These are phyloP conservation scores for Passer montanus DNA, from an alignment of 2,113 vertebrate genomes.

Conservation along the genomic window DNA sequence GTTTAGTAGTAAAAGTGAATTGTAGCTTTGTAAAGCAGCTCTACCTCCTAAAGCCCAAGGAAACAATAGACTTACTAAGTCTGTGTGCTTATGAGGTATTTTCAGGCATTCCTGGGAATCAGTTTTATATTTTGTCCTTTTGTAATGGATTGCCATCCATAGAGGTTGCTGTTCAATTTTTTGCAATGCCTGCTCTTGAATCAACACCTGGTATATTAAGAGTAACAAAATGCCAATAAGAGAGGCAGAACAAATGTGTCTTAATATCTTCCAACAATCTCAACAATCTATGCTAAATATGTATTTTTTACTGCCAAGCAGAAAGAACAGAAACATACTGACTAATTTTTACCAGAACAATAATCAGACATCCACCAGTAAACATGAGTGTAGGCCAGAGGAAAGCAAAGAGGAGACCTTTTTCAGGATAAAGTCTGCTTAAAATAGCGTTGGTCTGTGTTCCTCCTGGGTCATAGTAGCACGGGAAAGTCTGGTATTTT, in stretches of 20 bases:
- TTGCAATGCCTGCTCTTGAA: not conserved
- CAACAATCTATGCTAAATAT: not conserved
- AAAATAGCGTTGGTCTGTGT: conserved; percentile 61
- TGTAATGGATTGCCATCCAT: not conserved
- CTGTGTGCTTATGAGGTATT: not conserved
- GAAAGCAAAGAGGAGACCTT: conserved; percentile 64
- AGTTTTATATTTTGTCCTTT: not conserved
- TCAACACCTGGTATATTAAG: not conserved
- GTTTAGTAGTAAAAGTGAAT: not conserved
- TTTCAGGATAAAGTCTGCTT: conserved; percentile 64
- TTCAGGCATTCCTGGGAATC: not conserved
- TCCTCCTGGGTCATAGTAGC: conserved; percentile 68
- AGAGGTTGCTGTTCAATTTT: not conserved
- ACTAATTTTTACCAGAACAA: conserved; percentile 79
- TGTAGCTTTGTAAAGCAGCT: not conserved
- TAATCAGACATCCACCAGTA: conserved; percentile 72
- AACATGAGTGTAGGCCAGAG: conserved; percentile 79
- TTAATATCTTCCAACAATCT: not conserved
- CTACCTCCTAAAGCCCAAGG: not conserved
- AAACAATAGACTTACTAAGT: not conserved
- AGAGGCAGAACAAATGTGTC: not conserved
- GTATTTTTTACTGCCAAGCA: conserved; percentile 58
- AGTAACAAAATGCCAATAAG: not conserved
- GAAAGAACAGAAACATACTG: conserved; percentile 77
- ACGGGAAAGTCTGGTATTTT: conserved; percentile 53